Evolutionary conservation across 2,113 vertebrate genomes (phyloP), one percentile per base, ranked within the genome.

Genomic region (Sciurus niger): DNA sequence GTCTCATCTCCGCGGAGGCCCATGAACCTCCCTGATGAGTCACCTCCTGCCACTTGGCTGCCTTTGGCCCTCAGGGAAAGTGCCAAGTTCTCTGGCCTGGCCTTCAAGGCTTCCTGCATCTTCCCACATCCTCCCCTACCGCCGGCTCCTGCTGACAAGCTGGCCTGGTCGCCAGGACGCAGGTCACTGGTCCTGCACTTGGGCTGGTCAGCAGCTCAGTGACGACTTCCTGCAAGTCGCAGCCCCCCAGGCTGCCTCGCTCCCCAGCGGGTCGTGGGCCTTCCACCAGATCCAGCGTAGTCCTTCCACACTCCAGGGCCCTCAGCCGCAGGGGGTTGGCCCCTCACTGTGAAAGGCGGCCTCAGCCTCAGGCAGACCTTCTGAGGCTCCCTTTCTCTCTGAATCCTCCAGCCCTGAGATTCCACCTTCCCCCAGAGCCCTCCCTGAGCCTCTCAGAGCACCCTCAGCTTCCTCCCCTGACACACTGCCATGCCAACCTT

Each of bases 11-110:
- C 30, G 32, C 20, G 14, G 40, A 63, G 24, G 20, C 16, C 18
- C 34, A 12, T 30, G 6, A 0, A 4, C n/a, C n/a, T 0, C 60
- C 20, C 11, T 6, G 0, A 74, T 24, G 13, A 4, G 58, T 63
- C 67, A 17, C 53, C 6, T 74, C 17, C 13, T 10, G 22, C 17
- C 58, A 2, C 51, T 53, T 46, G 46, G 68, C 28, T 18, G 51
- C 17, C 3, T 6, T 63, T 60, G 13, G 53, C 7, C 18, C 65
- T 13, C 6, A 30, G 63, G 63, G 63, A 43, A 74, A 51, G 34
- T 2, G 32, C 60, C 28, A 37, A 40, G 0, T 4, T 46, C 34
- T 65, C 65, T 76, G 25, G 9, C 46, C 7, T 40, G n/a, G 46
- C 37, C 32, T 84, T 46, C 46, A n/a, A 12, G 3, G 25, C 55